A percentile compares a stretch with the other conserved stretches of the same genome.
Conservation (phyloP, 1,140 invertebrate species). For the Drosophila triauraria region DNA sequence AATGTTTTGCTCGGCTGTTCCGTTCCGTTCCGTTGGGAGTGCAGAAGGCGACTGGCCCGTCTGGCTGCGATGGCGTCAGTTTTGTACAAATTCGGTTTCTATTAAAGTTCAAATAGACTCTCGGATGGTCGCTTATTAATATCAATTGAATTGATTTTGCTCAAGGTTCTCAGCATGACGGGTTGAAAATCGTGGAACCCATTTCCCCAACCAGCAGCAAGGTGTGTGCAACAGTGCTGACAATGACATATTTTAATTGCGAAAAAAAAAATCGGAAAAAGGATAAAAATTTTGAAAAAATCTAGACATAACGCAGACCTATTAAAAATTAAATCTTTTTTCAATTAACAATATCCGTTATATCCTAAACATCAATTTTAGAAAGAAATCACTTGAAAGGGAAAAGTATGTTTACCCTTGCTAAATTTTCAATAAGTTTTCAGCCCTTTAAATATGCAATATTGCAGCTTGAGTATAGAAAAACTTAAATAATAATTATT, state of each 20-base stretch:
- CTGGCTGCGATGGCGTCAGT: slow-evolving; percentile 30
- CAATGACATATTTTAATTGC: neutral
- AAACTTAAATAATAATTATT: too few species aligned
- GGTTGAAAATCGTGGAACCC: slow-evolving; percentile 34
- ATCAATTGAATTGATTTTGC: slow-evolving; percentile 78
- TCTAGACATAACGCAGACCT: neutral
- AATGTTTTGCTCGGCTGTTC: slow-evolving; percentile 22
- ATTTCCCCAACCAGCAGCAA: slow-evolving; percentile 6
- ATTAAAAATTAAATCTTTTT: neutral
- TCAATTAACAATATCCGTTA: neutral
- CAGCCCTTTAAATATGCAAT: too few species aligned
- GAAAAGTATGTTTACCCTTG: too few species aligned
- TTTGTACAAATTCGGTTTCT: slow-evolving; percentile 69
- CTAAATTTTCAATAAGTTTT: too few species aligned
- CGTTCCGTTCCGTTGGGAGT: slow-evolving; percentile 57
- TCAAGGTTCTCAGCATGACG: slow-evolving; percentile 70
- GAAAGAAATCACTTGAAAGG: too few species aligned
- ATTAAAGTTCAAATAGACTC: slow-evolving; percentile 55
- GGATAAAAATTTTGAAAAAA: too few species aligned
- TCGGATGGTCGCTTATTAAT: slow-evolving; percentile 59
- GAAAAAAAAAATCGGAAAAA: neutral
- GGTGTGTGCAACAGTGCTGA: slow-evolving; percentile 9
- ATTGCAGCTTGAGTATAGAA: too few species aligned
- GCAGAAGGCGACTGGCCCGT: slow-evolving; percentile 51
- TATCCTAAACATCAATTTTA: neutral